Base-by-base conservation (phyloP, 1,140 invertebrate species). In the Aporrectodea caliginosa region DNA sequence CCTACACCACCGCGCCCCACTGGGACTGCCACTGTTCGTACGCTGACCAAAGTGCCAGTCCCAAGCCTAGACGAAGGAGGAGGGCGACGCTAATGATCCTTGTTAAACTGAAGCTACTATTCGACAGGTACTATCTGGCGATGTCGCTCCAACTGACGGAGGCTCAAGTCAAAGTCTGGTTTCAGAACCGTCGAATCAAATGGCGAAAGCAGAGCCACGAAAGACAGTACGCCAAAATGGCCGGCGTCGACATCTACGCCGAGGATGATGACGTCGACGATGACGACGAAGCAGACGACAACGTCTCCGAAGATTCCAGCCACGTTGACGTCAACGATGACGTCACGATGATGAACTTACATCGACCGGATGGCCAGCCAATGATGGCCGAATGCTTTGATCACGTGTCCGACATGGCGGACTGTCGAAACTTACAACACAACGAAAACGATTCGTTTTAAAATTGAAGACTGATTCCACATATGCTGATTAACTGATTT, bases 171-270 rank as follows among this genome's bases (percentile, higher is more conserved):
- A 98, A 98, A 88, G 96, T 98, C 0, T 98, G 96, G 96, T 98
- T 98, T 86, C 96, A 97, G 89, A 98, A 98, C 87, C 90, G 96
- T 31, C 90, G 96, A 34, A 98, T 98, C 81, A 98, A 98, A 90
- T 97, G 95, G 95, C 90, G 96, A 30, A 98, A 98, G 84, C 93
- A 96, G 83, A 94, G 96, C 83, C 89, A 96, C 83, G 95, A 97
- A 85, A 91, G 95, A 81, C 95, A 95, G 58, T 95, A 96, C 85
- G 94, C 96, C 82, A 90, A 94, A 75, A 84, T 90, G 2, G 89
- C 95, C 34, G 93, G 93, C 0, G 91, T 94, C 6, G 82, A 86
- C 78, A 75, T 86, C 35, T 85, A 81, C 27, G 69, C 79, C 2
- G 14, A n/a, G 2, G 73, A 81, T 73, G 84, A 83, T 78, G 32